Evolutionary conservation across 2,888 invertebrate species (phyloP).

Genomic region (Odontocolon sp.): DNA sequence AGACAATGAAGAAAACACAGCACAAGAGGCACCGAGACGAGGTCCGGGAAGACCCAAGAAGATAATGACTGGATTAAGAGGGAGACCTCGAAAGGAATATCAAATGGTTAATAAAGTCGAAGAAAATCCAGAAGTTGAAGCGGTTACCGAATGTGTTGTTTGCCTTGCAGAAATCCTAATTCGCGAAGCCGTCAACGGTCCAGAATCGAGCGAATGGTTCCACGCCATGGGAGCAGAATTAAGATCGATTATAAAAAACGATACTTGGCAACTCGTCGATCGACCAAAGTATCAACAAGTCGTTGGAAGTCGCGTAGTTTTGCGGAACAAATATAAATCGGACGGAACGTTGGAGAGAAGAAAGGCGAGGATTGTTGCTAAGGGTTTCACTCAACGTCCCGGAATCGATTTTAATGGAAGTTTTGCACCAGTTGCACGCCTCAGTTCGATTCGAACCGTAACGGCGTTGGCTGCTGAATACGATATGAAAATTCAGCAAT

Average conservation of each 20-base stretch:
- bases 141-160: background rate
- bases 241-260: slow-evolving; percentile 45
- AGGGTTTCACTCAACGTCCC: slow-evolving; percentile 24
- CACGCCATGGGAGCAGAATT: slow-evolving; percentile 49
- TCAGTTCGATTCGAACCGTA: slow-evolving; percentile 23
- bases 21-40: slow-evolving; percentile 20
- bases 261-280: slow-evolving; percentile 45
- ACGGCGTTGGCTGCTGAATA: slow-evolving; percentile 24
- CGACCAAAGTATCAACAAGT: slow-evolving; percentile 16
- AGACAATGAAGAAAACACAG: slow-evolving; percentile 9
- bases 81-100: slow-evolving; percentile 11
- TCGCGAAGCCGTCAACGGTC: slow-evolving; percentile 32
- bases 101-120: slow-evolving; percentile 21
- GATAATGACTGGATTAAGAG: slow-evolving; percentile 11
- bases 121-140: slow-evolving; percentile 1
- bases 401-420: slow-evolving; percentile 23
- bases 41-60: slow-evolving; percentile 4
- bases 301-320: slow-evolving; percentile 26
- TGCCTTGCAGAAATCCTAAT: slow-evolving; percentile 33
- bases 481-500: slow-evolving; percentile 18
- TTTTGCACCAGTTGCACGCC: slow-evolving; percentile 21
- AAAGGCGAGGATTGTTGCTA: slow-evolving; percentile 24
- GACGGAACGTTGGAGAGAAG: slow-evolving; percentile 18
- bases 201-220: slow-evolving; percentile 34
- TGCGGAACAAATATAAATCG: slow-evolving; percentile 20